Evolutionary conservation across 2,888 invertebrate genomes (phyloP).

Genomic region (Fragum fragum): DNA sequence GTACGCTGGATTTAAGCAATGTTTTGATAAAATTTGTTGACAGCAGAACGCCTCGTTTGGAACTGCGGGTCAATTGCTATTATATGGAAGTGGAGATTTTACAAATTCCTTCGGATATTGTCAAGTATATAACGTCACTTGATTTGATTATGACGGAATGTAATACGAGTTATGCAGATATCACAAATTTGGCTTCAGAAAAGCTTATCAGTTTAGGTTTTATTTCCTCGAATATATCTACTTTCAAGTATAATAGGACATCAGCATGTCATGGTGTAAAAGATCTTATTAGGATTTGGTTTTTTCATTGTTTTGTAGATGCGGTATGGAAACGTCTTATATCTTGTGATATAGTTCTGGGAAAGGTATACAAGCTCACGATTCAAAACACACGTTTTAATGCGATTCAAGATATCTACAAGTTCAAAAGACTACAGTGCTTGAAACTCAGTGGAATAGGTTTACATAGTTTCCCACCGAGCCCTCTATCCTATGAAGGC

Average conservation of each 20-base stretch:
- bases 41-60: not conserved
- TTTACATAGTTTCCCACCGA: not conserved
- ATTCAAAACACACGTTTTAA: not conserved
- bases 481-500: not conserved
- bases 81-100: not conserved
- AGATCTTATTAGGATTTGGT: not conserved
- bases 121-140: not conserved
- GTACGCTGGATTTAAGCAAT: not conserved
- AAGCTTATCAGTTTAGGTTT: not conserved
- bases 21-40: not conserved
- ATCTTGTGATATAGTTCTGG: conserved; percentile 4
- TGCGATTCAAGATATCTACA: not conserved
- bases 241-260: not conserved
- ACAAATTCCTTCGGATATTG: not conserved
- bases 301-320: not conserved
- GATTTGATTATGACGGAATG: not conserved
- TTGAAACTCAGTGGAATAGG: not conserved
- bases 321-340: not conserved
- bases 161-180: conserved; percentile 7
- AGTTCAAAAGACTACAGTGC: not conserved
- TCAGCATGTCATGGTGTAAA: not conserved
- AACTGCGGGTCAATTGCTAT: not conserved
- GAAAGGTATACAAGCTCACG: not conserved
- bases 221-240: not conserved
- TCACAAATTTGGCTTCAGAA: not conserved